Evolutionary conservation across 92 coral and sea anemone species (phyloP).

Genomic region (Meandrina meandrites): DNA sequence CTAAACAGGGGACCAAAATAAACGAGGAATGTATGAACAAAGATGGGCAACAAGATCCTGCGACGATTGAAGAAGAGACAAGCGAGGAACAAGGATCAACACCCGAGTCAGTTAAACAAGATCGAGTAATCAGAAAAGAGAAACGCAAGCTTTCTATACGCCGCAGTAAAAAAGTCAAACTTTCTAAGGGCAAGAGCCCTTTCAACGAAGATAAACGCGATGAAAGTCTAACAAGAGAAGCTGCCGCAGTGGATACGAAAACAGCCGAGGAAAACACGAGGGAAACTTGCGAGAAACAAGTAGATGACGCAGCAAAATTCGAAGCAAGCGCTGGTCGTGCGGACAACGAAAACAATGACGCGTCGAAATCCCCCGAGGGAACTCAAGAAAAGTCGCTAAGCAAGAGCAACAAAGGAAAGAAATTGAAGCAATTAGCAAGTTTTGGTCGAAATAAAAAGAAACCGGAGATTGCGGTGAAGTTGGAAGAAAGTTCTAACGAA

Average conservation of each 20-base stretch:
- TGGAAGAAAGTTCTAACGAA: neutral
- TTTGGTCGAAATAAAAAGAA: constrained; percentile 39
- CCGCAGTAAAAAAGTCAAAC: constrained; percentile 24
- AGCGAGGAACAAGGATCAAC: neutral
- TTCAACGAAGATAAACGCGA: neutral
- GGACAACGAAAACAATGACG: constrained; percentile 8
- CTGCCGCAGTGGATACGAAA: neutral
- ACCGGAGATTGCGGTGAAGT: constrained; percentile 10
- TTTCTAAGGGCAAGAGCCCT: constrained; percentile 7
- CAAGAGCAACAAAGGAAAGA: constrained; percentile 36
- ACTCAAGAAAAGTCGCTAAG: constrained; percentile 7
- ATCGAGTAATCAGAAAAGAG: constrained; percentile 1
- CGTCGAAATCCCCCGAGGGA: constrained; percentile 24
- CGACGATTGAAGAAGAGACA: constrained; percentile 9
- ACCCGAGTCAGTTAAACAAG: neutral
- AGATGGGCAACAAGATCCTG: neutral
- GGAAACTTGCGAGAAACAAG: constrained; percentile 1
- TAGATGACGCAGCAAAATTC: constrained; percentile 2
- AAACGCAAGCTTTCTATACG: constrained; percentile 13
- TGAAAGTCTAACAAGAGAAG: neutral
- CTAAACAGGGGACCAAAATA: neutral
- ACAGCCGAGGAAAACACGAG: neutral
- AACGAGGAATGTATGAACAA: constrained; percentile 2
- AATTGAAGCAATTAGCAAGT: constrained; percentile 37
- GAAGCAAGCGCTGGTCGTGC: neutral